Evolutionary conservation across 2,797 vertebrate species (phyloP), one percentile per base, ranked within the genome.

Genomic region (Urosaurus nigricauda): DNA sequence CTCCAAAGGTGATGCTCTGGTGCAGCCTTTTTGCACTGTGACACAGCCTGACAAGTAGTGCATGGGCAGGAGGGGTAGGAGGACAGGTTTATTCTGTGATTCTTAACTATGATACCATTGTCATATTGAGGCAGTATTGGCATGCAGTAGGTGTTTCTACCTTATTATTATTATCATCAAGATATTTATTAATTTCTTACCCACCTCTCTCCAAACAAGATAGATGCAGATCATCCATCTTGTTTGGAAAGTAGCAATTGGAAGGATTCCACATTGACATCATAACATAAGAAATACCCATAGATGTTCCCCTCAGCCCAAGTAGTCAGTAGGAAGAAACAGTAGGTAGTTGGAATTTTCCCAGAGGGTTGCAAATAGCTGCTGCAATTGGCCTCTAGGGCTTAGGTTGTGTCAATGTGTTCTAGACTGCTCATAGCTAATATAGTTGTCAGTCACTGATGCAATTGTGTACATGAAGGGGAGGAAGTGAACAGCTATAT

Each of bases 401-500:
- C 14, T 71, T n/a, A 32, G 26, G 68, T 83, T 51, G 19, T 26
- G 6, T 26, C 37, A 51, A 11, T 24, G 2, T 35, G 19, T 83
- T 75, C 32, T 83, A 13, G 73, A 13, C 8, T 77, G 29, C 47
- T 12, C 16, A 37, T 43, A 37, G n/a, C 35, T 56, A 70, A 40
- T 40, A 19, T 37, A 83, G 14, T 53, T 35, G 43, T 37, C 7
- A 56, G 19, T 71, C 24, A 53, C 24, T 17, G 21, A 9, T 37
- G 11, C 40, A 37, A 47, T n/a, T 35, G 4, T 0, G 35, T 29
- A 58, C 89, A 70, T 16, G 19, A 58, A 58, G 86, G 37, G 0
- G 43, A 91, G 65, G 79, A 26, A 40, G 80, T 74, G 70, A 91
- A 91, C 92, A 84, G 84, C 56, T 88, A 43, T 84, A 85, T 3